These are phyloP conservation scores for Corythornis cristatus DNA, from an alignment of 2,113 vertebrate genomes.

Conservation along the genomic window DNA sequence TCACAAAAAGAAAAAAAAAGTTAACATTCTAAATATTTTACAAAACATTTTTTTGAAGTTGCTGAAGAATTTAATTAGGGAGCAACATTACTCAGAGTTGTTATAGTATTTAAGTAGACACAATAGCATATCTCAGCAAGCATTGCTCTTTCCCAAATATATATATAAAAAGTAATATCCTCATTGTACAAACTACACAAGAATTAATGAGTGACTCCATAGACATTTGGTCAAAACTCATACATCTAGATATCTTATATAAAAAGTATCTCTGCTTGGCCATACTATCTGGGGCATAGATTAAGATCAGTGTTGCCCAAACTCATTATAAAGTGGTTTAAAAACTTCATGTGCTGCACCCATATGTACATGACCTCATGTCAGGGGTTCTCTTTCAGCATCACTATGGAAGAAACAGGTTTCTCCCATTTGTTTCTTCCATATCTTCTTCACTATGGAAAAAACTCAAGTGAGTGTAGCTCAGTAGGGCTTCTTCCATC, in stretches of 20 bases:
- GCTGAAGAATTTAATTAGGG: not conserved
- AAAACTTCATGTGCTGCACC: not conserved
- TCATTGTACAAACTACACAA: not conserved
- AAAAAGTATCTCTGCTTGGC: not conserved
- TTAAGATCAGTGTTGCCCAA: not conserved
- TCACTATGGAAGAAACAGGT: not conserved
- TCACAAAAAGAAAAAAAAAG: not conserved
- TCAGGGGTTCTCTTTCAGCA: not conserved
- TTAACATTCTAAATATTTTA: not conserved
- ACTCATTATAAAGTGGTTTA: not conserved
- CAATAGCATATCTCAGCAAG: not conserved
- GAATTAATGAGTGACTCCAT: not conserved
- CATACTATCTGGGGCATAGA: not conserved
- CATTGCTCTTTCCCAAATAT: not conserved
- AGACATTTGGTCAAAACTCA: not conserved
- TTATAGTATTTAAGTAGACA: not conserved
- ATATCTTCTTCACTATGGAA: not conserved
- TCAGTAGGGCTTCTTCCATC: not conserved
- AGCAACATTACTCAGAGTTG: not conserved
- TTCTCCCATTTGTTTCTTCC: not conserved
- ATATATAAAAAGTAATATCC: not conserved
- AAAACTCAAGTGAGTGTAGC: not conserved
- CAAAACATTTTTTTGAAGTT: not conserved
- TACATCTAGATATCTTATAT: fast-evolving
- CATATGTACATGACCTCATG: not conserved